phyloP scores from a whole-genome alignment of 2,888 invertebrate species.

The Macrosoma leucophasiata region DNA sequence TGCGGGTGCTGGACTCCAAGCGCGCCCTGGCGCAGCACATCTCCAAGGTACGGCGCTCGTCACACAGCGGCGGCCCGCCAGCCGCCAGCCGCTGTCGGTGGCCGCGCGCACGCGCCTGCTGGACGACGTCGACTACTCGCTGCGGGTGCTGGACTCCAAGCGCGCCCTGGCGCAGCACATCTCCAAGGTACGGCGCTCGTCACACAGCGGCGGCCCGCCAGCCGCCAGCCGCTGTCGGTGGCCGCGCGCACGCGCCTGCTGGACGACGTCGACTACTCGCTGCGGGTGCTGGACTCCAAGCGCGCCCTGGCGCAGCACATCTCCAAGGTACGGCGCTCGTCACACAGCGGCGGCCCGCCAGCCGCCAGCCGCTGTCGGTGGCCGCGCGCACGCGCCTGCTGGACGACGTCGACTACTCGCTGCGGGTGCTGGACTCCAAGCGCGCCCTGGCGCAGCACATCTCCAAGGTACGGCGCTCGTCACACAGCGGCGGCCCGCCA shows the following conservation, averaged over 20 bases:
- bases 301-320: slow-evolving; percentile 47
- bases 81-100: slow-evolving; percentile 33
- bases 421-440: slow-evolving; percentile 54
- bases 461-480: slow-evolving; percentile 48
- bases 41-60: slow-evolving; percentile 55
- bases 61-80: background rate
- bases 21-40: slow-evolving; percentile 47
- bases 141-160: slow-evolving; percentile 54
- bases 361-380: slow-evolving; percentile 40
- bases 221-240: slow-evolving; percentile 40
- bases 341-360: slow-evolving; percentile 32
- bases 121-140: slow-evolving; percentile 55
- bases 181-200: slow-evolving; percentile 47
- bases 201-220: slow-evolving; percentile 34
- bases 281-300: slow-evolving; percentile 54
- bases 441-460: slow-evolving; percentile 47
- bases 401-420: slow-evolving; percentile 55
- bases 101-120: slow-evolving; percentile 45
- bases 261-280: slow-evolving; percentile 55
- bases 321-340: slow-evolving; percentile 45
- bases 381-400: slow-evolving; percentile 45
- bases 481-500: slow-evolving; percentile 9
- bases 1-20: slow-evolving; percentile 54
- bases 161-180: slow-evolving; percentile 47
- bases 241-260: slow-evolving; percentile 45